These are phyloP conservation scores for Epicampocera succincta DNA, from an alignment of 2,888 invertebrate species.

Conservation along the genomic window DNA sequence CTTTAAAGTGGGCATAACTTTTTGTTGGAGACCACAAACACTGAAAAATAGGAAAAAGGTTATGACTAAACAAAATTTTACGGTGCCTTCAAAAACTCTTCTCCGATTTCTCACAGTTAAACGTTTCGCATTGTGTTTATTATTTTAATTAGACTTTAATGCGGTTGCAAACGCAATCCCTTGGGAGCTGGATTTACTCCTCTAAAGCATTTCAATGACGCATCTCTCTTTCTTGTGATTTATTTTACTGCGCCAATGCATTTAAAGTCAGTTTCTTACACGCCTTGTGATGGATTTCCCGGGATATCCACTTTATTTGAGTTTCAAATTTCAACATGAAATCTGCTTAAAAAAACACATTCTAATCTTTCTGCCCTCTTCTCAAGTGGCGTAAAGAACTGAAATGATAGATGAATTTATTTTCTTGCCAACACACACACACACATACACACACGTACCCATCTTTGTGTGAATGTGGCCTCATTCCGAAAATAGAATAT, in stretches of 20 bases:
- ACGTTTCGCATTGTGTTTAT: constrained; percentile 47
- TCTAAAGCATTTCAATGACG: constrained; percentile 7
- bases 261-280: constrained; percentile 50
- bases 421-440: background rate
- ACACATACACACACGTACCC: background rate
- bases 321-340: constrained; percentile 60
- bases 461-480: background rate
- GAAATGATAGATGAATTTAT: constrained; percentile 36
- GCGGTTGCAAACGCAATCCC: constrained; percentile 44
- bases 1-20: no score
- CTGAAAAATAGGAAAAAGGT: no score
- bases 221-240: constrained; percentile 44
- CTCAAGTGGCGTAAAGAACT: constrained; percentile 39
- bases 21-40: no score
- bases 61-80: background rate
- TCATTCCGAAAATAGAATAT: constrained; percentile 52
- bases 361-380: background rate
- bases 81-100: constrained; percentile 36
- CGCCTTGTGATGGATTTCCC: constrained; percentile 61
- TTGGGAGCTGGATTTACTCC: background rate
- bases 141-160: constrained; percentile 61
- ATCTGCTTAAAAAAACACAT: background rate
- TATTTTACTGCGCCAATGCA: constrained; percentile 41
- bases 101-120: constrained; percentile 39
- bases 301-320: constrained; percentile 61